Base-by-base conservation (phyloP, 2,888 invertebrate genomes). In the Zele albiditarsus region DNA sequence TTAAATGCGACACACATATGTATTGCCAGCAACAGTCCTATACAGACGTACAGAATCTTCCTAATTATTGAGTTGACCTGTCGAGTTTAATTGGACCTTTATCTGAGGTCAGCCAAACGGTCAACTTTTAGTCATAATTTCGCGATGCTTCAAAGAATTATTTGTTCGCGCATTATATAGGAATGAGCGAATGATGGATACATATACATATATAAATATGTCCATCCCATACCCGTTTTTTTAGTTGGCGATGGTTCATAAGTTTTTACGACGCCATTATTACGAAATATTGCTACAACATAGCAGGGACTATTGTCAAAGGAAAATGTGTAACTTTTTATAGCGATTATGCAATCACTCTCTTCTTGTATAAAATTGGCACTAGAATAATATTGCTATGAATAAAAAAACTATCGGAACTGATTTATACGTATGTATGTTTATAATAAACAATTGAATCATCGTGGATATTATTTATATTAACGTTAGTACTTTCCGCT, bases 41-140 rank as follows among this genome's bases (percentile, higher is more conserved):
- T n/a, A 27, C 60, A 77, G 77, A 62, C 74, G 72, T 28, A 73
- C 53, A 73, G 65, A 80, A 80, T 80, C 77, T 77, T 77, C 80
- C 79, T 82, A 84, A 84, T 84, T 84, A 84, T 84, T 83, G 81
- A 82, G 79, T 81, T 81, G 85, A 84, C 83, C 83, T 78, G 80
- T 67, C 60, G 77, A 80, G 82, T 82, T 74, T 84, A 84, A 85
- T 82, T 84, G 83, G 82, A 82, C 82, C 79, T 84, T 83, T 84
- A 84, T 85, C 85, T 80, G 70, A 81, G 84, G 82, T 85, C 84
- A 82, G 67, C 77, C 77, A 62, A 71, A 67, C 49, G 62, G 62
- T 70, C 71, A 69, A 74, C 69, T 76, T 78, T 79, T 69, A 71
- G 73, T 79, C 79, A 71, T 82, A 78, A 79, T 82, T 79, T 76